Evolutionary conservation across 2,113 vertebrate genomes (phyloP), one percentile per base, ranked within the genome.

Genomic region (Blennius ocellaris): DNA sequence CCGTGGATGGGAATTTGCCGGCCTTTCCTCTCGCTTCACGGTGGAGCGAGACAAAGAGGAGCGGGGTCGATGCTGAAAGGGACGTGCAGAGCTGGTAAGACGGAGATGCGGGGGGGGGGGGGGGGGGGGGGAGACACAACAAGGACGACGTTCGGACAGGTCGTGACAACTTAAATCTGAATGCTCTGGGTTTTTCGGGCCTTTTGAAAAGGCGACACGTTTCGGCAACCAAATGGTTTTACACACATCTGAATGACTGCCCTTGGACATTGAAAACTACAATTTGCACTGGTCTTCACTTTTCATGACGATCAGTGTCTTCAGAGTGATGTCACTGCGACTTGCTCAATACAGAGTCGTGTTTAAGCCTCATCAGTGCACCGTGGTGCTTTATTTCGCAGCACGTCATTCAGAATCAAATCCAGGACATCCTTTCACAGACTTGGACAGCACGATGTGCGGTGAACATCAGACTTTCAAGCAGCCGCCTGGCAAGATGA

Each of bases 401-500:
- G 21, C 21, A 30, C 2, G 21, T 30, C 21, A 30, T 30, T 30
- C 21, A 30, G 21, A 30, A 30, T 30, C 21, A 30, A 30, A 30
- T 30, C 21, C 21, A 30, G 21, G 21, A 30, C 21, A 30, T 30
- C 21, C 2, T 30, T 66, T 54, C 10, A 40, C 11, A 49, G 41
- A 52, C 11, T 30, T 8, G 5, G 62, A 78, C 53, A 66, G 10
- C 15, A 6, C 15, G 54, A 63, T 50, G 53, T 50, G 53, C 14
- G 62, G 69, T 82, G 63, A 73, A 53, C 69, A 63, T 38, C 8
- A 54, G 0, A 51, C 51, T 64, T 77, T 58, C 3, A 63, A 53
- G n/a, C 73, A 73, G 73, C 64, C 60, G 8, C 51, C 60, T 55
- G 47, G 73, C 57, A 1, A 1, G 55, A 80, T 81, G 79, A 77